Percentiles rank a stretch among this genome's conserved stretches.
These are phyloP conservation scores for Callithrix jacchus DNA, from an alignment of 2,113 vertebrate species.

Conservation along the genomic window DNA sequence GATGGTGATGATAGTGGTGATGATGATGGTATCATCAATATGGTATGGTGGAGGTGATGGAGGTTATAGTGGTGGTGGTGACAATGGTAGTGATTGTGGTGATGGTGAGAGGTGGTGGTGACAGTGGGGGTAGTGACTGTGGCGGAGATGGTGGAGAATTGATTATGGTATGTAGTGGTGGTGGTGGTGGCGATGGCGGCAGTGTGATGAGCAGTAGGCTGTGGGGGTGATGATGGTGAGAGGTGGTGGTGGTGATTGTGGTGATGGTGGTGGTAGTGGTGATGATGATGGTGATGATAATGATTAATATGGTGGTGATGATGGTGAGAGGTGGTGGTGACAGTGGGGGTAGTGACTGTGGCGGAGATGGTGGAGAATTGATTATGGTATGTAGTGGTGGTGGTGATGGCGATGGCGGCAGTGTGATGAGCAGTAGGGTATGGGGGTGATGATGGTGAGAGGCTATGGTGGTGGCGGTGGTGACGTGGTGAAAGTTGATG, in stretches of 20 bases:
- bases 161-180: background rate
- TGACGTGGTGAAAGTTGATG: background rate
- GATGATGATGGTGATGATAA: fast-evolving
- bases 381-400: background rate
- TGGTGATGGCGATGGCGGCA: background rate
- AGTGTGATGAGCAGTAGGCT: background rate
- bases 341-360: no score
- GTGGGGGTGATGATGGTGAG: background rate
- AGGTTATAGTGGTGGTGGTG: no score
- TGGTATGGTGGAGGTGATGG: no score
- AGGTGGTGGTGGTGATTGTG: fast-evolving
- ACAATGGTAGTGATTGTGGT: no score
- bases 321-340: background rate
- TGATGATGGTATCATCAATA: no score
- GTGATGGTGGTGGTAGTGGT: background rate
- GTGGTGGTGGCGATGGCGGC: background rate
- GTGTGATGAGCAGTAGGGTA: background rate
- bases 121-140: no score
- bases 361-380: fast-evolving
- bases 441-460: background rate
- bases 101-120: background rate
- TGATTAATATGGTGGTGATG: no score
- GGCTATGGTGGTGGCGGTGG: fast-evolving
- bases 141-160: fast-evolving
- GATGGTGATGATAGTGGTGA: no score